Percentiles rank a stretch among this genome's conserved stretches.
These are phyloP conservation scores for Ostrea denselamellosa DNA, from an alignment of 1,140 invertebrate genomes.

Conservation along the genomic window DNA sequence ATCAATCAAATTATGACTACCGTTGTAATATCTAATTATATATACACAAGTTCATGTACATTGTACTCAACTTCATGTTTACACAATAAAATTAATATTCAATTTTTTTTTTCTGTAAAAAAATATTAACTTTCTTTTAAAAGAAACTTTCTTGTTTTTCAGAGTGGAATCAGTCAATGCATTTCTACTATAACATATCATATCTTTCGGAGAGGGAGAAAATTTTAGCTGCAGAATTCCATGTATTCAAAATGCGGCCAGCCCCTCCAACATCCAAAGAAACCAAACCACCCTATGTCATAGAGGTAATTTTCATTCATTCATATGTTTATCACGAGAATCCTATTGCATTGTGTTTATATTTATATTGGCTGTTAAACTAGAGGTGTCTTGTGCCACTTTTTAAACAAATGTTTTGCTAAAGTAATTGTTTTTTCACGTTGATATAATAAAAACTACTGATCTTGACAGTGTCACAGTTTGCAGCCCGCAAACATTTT, in stretches of 20 bases:
- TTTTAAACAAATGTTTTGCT: neutral
- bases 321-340: neutral
- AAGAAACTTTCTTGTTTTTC: conserved; percentile 60
- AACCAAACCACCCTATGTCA: conserved; percentile 65
- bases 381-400: neutral
- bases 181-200: conserved; percentile 81
- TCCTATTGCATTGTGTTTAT: neutral
- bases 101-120: neutral
- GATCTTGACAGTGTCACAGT: neutral
- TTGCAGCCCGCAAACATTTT: neutral
- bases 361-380: neutral
- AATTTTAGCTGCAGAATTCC: conserved; percentile 83
- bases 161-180: conserved; percentile 72
- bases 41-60: no score
- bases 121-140: conserved; percentile 14
- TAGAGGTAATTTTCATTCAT: conserved; percentile 66
- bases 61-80: no score
- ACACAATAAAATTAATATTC: no score
- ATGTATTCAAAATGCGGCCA: conserved; percentile 81
- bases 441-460: neutral
- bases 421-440: neutral
- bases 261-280: conserved; percentile 58
- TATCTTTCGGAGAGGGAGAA: conserved; percentile 80
- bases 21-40: no score
- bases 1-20: no score